Evolutionary conservation across 2,888 invertebrate genomes (phyloP), one percentile per base, ranked within the genome.

Genomic region (Lasioglossum vierecki): DNA sequence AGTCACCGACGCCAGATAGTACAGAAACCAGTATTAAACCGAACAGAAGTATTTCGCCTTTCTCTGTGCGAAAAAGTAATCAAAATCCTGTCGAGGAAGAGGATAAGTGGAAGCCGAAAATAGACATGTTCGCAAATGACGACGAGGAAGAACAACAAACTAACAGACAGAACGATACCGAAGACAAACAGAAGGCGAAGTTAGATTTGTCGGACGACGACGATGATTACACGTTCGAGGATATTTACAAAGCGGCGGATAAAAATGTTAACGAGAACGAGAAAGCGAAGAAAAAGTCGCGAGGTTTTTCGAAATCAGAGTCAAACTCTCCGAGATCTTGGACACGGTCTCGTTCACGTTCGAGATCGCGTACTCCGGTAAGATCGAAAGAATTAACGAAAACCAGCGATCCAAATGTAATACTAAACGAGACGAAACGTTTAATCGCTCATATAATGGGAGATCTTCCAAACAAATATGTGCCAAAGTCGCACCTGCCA

Each of bases 211-310:
- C 97, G 0, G 97, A 97, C 82, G 97, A 97, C 82, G 97, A 97
- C 83, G 98, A 98, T 91, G 98, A 98, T 92, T 98, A 98, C 91
- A 96, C 97, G n/a, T 97, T 97, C 87, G 98, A 98, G 89, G 98
- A 98, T 94, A 97, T 98, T 70, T 97, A 97, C 90, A 96, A 97
- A 93, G 97, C 97, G 0, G 98, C 97, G 0, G 97, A 97, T 0
- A 96, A 97, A 91, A 98, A 97, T 92, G 97, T 98, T 0, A 96
- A 96, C 88, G 97, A 97, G 84, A 96, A 96, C 63, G 96, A 96
- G 22, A 96, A 96, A 91, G 96, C 96, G 86, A 96, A 96, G 94
- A 96, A 96, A 92, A 95, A 96, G 79, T 90, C 91, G 0, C 88
- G 84, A 35, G 72, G 83, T 0, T 92, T 90, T 13, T 91, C 93